Evolutionary conservation across 2,888 invertebrate species (phyloP).

Genomic region (Hoplodrina ambigua): DNA sequence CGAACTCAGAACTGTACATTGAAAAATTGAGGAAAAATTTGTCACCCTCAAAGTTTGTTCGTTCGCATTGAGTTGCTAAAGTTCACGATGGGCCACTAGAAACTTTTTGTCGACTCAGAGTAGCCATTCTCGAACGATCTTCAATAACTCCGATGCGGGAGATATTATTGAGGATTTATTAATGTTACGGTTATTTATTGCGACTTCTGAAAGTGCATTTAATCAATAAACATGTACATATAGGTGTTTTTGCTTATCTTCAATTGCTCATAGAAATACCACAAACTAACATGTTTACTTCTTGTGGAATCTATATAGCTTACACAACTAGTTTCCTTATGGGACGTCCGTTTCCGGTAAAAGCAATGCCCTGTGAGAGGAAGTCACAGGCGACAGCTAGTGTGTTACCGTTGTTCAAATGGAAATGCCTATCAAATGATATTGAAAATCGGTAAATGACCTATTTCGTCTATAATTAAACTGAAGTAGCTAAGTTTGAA

Average conservation of each 20-base stretch:
- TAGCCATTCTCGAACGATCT: conserved; percentile 54
- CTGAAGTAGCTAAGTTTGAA: conserved; percentile 55
- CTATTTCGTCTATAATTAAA: conserved; percentile 28
- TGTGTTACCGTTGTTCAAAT: background rate
- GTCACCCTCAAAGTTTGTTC: conserved; percentile 61
- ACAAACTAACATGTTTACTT: no score
- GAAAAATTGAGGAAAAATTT: conserved; percentile 65
- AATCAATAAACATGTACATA: background rate
- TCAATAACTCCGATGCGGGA: conserved; percentile 51
- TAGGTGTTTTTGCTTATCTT: background rate
- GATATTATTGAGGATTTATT: conserved; percentile 55
- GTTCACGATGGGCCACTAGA: conserved; percentile 41
- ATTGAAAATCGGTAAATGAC: conserved; percentile 16
- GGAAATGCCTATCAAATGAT: background rate
- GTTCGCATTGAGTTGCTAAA: conserved; percentile 58
- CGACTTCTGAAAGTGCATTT: background rate
- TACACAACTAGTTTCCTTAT: background rate
- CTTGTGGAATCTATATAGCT: background rate
- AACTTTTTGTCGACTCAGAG: conserved; percentile 62
- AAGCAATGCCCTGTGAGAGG: background rate
- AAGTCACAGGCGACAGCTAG: background rate
- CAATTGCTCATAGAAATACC: background rate
- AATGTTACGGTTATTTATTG: conserved; percentile 42
- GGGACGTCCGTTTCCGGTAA: background rate
- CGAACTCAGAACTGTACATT: conserved; percentile 48